phyloP scores from a whole-genome alignment of 1,140 invertebrate species.

The Radopholus similis region DNA sequence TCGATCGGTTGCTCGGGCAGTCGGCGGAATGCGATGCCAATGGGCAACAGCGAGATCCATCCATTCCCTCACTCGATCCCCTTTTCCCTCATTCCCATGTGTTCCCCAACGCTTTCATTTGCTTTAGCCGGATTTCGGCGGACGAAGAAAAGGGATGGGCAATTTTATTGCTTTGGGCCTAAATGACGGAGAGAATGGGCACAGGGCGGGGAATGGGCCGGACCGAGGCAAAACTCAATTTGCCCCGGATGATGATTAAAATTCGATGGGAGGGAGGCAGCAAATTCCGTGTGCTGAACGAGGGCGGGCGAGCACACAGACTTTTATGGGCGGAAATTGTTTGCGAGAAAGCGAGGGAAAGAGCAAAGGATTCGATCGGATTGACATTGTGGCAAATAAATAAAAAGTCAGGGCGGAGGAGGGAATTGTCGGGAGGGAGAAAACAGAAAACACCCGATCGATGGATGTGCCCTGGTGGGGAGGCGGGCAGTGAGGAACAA shows the following conservation, averaged over 20 bases:
- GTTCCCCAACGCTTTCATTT: no score
- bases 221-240: conserved; percentile 3
- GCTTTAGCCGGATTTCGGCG: not conserved
- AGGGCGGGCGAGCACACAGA: no score
- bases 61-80: not conserved
- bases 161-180: conserved; percentile 9
- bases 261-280: conserved; percentile 6
- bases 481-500: no score
- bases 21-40: not conserved
- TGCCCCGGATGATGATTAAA: not conserved
- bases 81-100: not conserved
- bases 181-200: not conserved
- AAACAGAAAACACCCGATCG: not conserved
- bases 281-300: no score
- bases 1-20: no score
- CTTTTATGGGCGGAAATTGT: no score
- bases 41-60: not conserved
- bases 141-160: not conserved
- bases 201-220: not conserved
- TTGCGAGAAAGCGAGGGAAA: not conserved
- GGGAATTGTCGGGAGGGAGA: not conserved
- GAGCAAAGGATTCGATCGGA: not conserved
- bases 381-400: not conserved
- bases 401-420: not conserved
- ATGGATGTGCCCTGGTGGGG: not conserved